These are phyloP conservation scores for Macropis europaea DNA, from an alignment of 2,888 invertebrate genomes.

Conservation along the genomic window DNA sequence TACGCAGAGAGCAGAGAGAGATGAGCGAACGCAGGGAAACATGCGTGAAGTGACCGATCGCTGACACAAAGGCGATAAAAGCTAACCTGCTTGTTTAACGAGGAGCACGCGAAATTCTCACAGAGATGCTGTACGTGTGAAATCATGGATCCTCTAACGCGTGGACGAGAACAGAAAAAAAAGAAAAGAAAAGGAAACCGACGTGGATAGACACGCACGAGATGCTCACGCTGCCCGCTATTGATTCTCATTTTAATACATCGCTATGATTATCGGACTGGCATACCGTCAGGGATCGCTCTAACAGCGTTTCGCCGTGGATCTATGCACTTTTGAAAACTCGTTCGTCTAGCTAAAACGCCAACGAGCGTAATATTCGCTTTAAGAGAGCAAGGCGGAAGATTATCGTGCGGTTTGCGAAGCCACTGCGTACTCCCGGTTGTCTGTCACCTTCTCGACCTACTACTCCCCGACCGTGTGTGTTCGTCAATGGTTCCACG, in stretches of 20 bases:
- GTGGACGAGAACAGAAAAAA: background rate
- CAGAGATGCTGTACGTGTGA: too few species aligned
- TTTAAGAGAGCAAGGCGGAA: constrained; percentile 55
- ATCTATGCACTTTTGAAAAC: constrained; percentile 57
- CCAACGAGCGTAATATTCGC: constrained; percentile 56
- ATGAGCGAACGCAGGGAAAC: constrained; percentile 14
- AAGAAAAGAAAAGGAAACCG: constrained; percentile 15
- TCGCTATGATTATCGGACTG: constrained; percentile 63
- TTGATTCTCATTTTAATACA: constrained; percentile 72
- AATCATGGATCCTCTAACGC: constrained; percentile 15
- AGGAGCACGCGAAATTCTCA: constrained; percentile 1
- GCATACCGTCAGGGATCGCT: constrained; percentile 61
- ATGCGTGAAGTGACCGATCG: constrained; percentile 42
- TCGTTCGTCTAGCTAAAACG: constrained; percentile 58
- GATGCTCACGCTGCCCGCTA: constrained; percentile 72
- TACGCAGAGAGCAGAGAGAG: constrained; percentile 27
- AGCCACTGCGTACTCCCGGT: constrained; percentile 74
- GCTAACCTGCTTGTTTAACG: constrained; percentile 59
- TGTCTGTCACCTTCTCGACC: constrained; percentile 77
- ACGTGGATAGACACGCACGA: constrained; percentile 60
- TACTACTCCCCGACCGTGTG: constrained; percentile 73
- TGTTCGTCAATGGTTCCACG: constrained; percentile 60
- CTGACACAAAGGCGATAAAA: constrained; percentile 47
- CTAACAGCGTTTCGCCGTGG: constrained; percentile 55
- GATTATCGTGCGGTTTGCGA: constrained; percentile 65